A percentile compares a stretch with the other conserved stretches of the same genome.
Conservation (phyloP, 1,140 invertebrate genomes). For the Scaptodrosophila lebanonensis region DNA sequence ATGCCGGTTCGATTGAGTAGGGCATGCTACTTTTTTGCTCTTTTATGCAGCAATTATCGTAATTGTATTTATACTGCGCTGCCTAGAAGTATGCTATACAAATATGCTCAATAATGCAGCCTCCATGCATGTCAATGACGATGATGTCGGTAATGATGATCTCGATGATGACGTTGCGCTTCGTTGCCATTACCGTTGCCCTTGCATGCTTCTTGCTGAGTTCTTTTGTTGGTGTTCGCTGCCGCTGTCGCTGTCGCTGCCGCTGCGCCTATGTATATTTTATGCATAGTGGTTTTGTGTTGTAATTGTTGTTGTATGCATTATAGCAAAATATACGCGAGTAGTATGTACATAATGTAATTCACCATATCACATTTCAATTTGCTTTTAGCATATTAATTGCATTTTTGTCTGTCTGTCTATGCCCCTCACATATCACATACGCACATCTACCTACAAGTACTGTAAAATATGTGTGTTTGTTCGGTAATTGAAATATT, state of each 20-base stretch:
- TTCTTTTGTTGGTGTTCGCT: no score
- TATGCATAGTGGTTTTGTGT: constrained; percentile 28
- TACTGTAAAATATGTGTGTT: constrained; percentile 20
- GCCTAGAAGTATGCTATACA: no score
- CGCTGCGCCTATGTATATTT: constrained; percentile 28
- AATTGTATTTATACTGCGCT: constrained; percentile 61
- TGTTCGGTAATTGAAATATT: constrained; percentile 63
- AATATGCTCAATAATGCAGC: background rate
- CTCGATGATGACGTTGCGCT: background rate
- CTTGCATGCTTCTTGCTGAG: background rate
- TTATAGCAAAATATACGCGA: constrained; percentile 37
- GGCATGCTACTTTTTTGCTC: constrained; percentile 37
- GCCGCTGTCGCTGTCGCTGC: no score
- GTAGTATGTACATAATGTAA: constrained; percentile 38
- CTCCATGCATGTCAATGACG: no score
- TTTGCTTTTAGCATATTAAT: constrained; percentile 73
- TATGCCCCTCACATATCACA: background rate
- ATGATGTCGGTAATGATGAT: no score
- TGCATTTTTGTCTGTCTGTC: constrained; percentile 58
- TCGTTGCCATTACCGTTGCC: background rate
- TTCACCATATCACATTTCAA: constrained; percentile 55
- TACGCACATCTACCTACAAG: background rate
- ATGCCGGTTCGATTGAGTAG: background rate
- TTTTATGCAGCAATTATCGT: constrained; percentile 64
- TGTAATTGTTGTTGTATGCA: constrained; percentile 12